These are phyloP conservation scores for Sitta carolinensis DNA, from an alignment of 2,797 vertebrate species.

Conservation along the genomic window DNA sequence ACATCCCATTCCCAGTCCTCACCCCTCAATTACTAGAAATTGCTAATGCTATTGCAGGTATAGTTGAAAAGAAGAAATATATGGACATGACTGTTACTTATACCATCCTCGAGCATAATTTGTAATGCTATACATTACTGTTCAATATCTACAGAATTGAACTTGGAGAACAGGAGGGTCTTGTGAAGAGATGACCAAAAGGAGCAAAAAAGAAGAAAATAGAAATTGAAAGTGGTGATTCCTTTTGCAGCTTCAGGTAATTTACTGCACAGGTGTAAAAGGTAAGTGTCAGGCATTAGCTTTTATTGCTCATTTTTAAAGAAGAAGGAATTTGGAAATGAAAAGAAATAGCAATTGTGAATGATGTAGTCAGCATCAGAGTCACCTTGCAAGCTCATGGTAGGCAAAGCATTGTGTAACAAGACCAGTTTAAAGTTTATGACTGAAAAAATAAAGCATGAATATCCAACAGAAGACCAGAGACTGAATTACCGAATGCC, in stretches of 20 bases:
- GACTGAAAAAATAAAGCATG: neutral
- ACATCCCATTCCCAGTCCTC: neutral
- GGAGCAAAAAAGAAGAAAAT: neutral
- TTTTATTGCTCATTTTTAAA: conserved; percentile 32
- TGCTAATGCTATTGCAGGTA: neutral
- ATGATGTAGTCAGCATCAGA: neutral
- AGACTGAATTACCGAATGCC: neutral
- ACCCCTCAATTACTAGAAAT: neutral
- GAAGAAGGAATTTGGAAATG: neutral
- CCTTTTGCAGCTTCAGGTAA: neutral
- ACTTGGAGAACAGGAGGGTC: neutral
- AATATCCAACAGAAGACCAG: neutral
- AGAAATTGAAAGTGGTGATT: neutral
- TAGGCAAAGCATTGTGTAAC: neutral
- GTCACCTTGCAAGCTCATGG: neutral
- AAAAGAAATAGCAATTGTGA: neutral
- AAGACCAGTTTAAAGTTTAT: neutral
- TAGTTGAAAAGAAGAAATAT: neutral
- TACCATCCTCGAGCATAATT: neutral
- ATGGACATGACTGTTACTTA: neutral
- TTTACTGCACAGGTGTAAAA: neutral
- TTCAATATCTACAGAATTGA: neutral
- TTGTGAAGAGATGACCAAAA: neutral
- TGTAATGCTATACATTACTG: neutral
- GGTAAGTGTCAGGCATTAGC: neutral